Evolutionary conservation across 2,888 invertebrate genomes (phyloP).

Genomic region (Gastrophysa polygoni): DNA sequence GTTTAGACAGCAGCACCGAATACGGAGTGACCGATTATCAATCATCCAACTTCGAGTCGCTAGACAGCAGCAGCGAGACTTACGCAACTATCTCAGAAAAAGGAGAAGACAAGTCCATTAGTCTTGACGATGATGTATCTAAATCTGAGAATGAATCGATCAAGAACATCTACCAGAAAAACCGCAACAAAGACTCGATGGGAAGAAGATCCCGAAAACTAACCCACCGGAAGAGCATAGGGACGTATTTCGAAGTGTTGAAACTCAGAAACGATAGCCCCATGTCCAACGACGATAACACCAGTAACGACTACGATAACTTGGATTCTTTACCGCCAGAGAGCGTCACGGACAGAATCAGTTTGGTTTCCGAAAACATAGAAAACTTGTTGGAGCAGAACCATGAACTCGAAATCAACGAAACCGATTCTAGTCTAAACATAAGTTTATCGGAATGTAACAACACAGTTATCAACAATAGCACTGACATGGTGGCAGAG

Average conservation of each 20-base stretch:
- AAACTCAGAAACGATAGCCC: constrained; percentile 56
- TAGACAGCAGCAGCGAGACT: constrained; percentile 57
- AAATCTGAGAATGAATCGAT: constrained; percentile 40
- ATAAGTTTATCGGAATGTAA: constrained; percentile 65
- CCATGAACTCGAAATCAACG: constrained; percentile 54
- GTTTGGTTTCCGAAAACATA: constrained; percentile 64
- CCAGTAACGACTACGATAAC: constrained; percentile 60
- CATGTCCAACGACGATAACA: constrained; percentile 63
- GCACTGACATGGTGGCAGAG: constrained; percentile 18
- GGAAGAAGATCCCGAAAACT: constrained; percentile 48
- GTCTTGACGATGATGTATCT: constrained; percentile 33
- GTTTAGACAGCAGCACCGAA: constrained; percentile 56
- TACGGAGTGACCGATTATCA: constrained; percentile 55
- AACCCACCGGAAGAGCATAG: constrained; percentile 52
- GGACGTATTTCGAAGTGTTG: constrained; percentile 57
- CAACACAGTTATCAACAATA: constrained; percentile 44
- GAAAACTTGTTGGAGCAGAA: constrained; percentile 61
- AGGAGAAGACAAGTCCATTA: constrained; percentile 46
- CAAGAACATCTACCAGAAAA: constrained; percentile 48
- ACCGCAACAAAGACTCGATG: constrained; percentile 49
- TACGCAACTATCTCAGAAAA: constrained; percentile 54
- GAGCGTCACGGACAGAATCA: constrained; percentile 64
- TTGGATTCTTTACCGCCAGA: constrained; percentile 56
- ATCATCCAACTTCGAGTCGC: constrained; percentile 55
- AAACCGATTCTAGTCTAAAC: constrained; percentile 61